Evolutionary conservation across 1,140 invertebrate species (phyloP), one percentile per base, ranked within the genome.

Genomic region (Drosophila sturtevanti): DNA sequence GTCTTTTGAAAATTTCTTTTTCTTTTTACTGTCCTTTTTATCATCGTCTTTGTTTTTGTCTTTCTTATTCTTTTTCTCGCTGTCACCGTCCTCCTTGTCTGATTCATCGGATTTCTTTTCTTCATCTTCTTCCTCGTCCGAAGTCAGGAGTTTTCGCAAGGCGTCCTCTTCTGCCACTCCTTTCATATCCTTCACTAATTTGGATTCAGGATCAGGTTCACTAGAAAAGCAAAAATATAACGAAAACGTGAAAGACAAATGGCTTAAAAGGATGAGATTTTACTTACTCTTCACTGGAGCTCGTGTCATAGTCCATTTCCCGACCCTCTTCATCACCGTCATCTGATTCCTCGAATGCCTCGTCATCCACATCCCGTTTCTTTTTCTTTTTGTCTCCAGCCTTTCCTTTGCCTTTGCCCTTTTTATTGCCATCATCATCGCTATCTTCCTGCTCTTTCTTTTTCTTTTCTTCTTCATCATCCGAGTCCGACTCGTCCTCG

Each of bases 281-380:
- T 54, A 80, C 86, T 67, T 91, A 94, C 94, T 94, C 94, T 63
- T 95, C 94, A 14, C 96, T 96, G 4, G 96, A 97, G 84, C 97
- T 96, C 1, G 96, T 97, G 79, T 97, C 97, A 78, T 97, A 97
- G 92, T 97, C 96, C 64, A 95, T 93, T 93, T 99, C 98, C 70
- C 96, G 92, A 0, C 98, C 98, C 93, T 99, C 98, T 89, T 97
- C 97, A 92, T 99, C 98, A 0, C 98, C 98, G 92, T 99, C 98
- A 93, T 99, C 98, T 87, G 97, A 98, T 92, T 99, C 98, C 92
- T 99, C 98, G 60, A 97, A 94, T 0, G 97, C 97, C 89, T 98
- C 97, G 78, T 96, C 95, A 81, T 98, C 96, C 0, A 97, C 95
- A 70, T 94, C 94, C 67, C 95, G 93, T 63, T 95, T 94, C 62